Evolutionary conservation across 2,113 vertebrate species (phyloP).

Genomic region (Patagioenas fasciata): DNA sequence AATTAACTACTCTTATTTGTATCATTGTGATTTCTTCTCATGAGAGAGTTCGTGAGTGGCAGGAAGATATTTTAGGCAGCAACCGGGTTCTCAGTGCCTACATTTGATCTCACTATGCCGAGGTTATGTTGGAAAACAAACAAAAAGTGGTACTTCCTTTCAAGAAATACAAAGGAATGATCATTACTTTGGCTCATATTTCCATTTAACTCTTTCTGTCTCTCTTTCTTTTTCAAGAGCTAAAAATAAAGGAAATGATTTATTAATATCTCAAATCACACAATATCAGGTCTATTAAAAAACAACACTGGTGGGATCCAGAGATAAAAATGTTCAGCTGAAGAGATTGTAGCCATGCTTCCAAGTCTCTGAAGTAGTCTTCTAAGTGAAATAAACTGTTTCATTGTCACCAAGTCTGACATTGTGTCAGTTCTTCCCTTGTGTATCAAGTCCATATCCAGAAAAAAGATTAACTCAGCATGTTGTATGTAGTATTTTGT

Average conservation of each 20-base stretch:
- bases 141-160: neutral
- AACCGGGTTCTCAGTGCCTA: neutral
- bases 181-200: neutral
- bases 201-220: neutral
- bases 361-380: neutral
- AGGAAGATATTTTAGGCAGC: neutral
- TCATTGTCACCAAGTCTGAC: neutral
- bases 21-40: neutral
- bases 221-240: neutral
- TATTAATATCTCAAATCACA: neutral
- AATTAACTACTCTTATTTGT: neutral
- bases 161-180: neutral
- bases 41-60: neutral
- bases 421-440: neutral
- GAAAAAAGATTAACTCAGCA: neutral
- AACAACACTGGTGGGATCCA: neutral
- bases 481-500: neutral
- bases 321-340: neutral
- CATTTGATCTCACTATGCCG: neutral
- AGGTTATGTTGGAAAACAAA: neutral
- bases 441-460: neutral
- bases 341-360: neutral
- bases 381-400: neutral
- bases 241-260: neutral
- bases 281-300: neutral